Conservation (phyloP, 2,113 vertebrate genomes). For the Hippocampus mohnikei region DNA sequence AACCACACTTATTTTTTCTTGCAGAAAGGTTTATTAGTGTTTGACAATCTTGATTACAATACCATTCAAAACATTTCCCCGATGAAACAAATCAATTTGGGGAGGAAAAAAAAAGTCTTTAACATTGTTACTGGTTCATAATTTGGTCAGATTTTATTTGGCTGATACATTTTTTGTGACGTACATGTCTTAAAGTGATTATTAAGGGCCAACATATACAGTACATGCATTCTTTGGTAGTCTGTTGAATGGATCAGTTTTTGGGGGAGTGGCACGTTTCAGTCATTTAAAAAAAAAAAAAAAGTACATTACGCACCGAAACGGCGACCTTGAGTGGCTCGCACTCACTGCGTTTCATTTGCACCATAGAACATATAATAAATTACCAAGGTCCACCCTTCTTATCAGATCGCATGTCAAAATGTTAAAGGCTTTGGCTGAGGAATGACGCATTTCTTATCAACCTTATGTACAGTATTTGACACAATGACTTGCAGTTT, state of each 20-base stretch:
- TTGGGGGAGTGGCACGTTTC: not conserved
- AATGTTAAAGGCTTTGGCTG: not conserved
- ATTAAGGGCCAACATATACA: not conserved
- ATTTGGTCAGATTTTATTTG: not conserved
- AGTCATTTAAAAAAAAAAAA: slow-evolving; percentile 10
- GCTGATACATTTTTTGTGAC: not conserved
- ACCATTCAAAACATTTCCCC: slow-evolving; percentile 17
- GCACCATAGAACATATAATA: not conserved
- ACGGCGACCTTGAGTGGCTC: not conserved
- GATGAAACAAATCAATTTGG: slow-evolving; percentile 28
- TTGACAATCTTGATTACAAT: slow-evolving; percentile 35
- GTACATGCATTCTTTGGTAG: slow-evolving; percentile 14
- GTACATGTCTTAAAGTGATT: not conserved
- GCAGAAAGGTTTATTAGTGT: slow-evolving; percentile 56
- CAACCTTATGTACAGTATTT: not conserved
- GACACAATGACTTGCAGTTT: not conserved
- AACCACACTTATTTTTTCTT: slow-evolving; percentile 8
- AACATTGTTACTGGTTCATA: slow-evolving; percentile 15
- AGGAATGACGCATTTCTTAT: not conserved
- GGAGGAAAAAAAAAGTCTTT: slow-evolving; percentile 44
- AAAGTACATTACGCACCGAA: not conserved
- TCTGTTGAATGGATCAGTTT: not conserved
- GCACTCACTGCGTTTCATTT: not conserved
- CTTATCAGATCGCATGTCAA: slow-evolving; percentile 1
- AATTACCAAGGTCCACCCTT: not conserved